These are phyloP conservation scores for Steinernema scapterisci DNA, from an alignment of 2,888 invertebrate genomes.

Conservation along the genomic window DNA sequence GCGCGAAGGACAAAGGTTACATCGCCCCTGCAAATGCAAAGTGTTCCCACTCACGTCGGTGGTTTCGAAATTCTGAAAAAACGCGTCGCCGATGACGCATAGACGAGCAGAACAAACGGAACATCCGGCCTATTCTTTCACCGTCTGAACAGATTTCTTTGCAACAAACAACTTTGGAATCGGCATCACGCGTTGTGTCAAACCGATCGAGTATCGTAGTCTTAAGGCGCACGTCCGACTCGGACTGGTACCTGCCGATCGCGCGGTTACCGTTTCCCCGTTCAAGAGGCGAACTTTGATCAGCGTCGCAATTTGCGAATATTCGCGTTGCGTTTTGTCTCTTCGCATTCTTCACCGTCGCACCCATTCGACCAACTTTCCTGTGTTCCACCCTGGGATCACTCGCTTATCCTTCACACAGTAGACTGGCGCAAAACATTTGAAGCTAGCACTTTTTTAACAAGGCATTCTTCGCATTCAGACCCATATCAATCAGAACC, in stretches of 20 bases:
- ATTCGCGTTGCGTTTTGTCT: not conserved
- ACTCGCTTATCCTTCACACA: not conserved
- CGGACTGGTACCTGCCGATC: not conserved
- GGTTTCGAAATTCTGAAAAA: conserved; percentile 13
- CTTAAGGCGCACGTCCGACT: conserved; percentile 16
- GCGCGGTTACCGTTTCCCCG: conserved; percentile 10
- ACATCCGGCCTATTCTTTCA: too few species aligned
- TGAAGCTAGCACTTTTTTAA: not conserved
- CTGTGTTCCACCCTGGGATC: conserved; percentile 12
- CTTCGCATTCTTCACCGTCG: conserved; percentile 16
- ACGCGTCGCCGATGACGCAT: conserved; percentile 20
- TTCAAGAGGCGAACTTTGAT: conserved; percentile 17
- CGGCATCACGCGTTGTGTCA: not conserved
- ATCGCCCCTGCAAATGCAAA: conserved; percentile 24
- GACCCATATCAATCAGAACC: too few species aligned
- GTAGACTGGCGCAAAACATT: not conserved
- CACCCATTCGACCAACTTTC: conserved; percentile 9
- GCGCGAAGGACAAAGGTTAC: conserved; percentile 21
- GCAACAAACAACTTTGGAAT: not conserved
- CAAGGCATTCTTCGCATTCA: too few species aligned
- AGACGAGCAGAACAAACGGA: too few species aligned
- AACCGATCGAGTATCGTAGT: conserved; percentile 12
- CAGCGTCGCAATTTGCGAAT: conserved; percentile 16
- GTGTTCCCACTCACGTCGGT: not conserved
- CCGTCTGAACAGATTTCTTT: too few species aligned